Conservation (phyloP, 1,140 invertebrate species). For the Ceratoteleas bidentatus region DNA sequence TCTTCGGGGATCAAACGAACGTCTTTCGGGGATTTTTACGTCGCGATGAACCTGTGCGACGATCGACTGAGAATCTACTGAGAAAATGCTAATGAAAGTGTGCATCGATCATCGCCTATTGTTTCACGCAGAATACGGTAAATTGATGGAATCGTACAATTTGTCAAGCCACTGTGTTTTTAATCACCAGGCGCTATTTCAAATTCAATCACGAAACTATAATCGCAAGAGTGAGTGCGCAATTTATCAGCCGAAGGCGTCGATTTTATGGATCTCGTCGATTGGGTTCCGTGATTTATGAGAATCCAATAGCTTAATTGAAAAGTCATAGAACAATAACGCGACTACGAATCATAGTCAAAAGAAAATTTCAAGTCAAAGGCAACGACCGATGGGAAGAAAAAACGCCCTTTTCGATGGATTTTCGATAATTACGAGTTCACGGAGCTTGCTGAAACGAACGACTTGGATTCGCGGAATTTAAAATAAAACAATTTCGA, state of each 20-base stretch:
- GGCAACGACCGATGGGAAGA: not conserved
- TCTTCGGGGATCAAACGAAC: too few species aligned
- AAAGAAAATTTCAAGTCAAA: slow-evolving; percentile 35
- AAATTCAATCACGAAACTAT: slow-evolving; percentile 70
- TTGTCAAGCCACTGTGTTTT: slow-evolving; percentile 42
- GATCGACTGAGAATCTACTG: too few species aligned
- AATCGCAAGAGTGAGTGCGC: slow-evolving; percentile 66
- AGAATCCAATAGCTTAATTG: slow-evolving; percentile 77
- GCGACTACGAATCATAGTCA: slow-evolving; percentile 39
- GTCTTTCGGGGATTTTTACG: too few species aligned
- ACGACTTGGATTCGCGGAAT: too few species aligned
- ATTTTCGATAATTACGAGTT: not conserved
- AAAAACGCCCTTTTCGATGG: slow-evolving; percentile 13
- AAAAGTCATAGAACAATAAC: slow-evolving; percentile 76
- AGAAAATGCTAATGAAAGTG: slow-evolving; percentile 12
- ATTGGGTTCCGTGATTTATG: slow-evolving; percentile 69
- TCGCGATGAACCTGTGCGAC: too few species aligned
- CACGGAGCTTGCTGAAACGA: too few species aligned
- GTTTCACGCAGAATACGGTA: slow-evolving; percentile 12
- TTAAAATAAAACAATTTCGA: too few species aligned
- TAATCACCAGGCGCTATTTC: slow-evolving; percentile 61
- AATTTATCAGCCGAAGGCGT: slow-evolving; percentile 71
- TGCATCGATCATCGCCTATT: not conserved
- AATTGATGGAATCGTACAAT: slow-evolving; percentile 31
- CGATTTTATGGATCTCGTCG: slow-evolving; percentile 73